Evolutionary conservation across 2,888 invertebrate species (phyloP), one percentile per base, ranked within the genome.

Genomic region (Abrostola tripartita): DNA sequence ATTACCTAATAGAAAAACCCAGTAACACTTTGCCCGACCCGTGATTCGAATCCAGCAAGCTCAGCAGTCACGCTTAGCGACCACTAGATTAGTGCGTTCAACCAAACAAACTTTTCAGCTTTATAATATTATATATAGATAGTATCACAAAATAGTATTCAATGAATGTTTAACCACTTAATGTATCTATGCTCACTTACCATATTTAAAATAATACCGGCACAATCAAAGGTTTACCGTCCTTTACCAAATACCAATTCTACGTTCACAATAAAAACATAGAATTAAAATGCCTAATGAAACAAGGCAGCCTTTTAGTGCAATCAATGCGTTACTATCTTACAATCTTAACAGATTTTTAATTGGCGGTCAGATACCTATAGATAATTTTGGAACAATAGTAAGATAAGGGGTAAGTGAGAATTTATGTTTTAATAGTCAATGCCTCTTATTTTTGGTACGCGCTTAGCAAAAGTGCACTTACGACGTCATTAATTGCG

Each of bases 341-440:
- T 75, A 80, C 24, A 24, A 24, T 24, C 24, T 24, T 24, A 82
- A 88, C 89, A 72, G 88, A 91, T 90, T 90, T 92, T 90, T 90
- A 92, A 92, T 92, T 92, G 91, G 88, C 80, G 62, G 61, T 81
- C 68, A 71, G 78, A 85, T 89, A 82, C 52, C 44, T 51, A 52
- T 60, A 72, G 89, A 89, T 91, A 91, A 90, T 86, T 84, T 47
- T 24, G 24, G 82, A 87, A 92, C 92, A 92, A 90, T 88, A 81
- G 86, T 78, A 47, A 87, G 90, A 90, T 87, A 82, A 82, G 63
- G 56, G 42, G 75, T 90, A 91, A 93, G 92, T 92, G 92, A 90
- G 85, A 91, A 92, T 91, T 88, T 91, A 91, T 92, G 92, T 92
- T 88, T 85, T 82, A 77, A 80, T 78, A 75, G 52, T 54, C 8